Evolutionary conservation across 2,888 invertebrate genomes (phyloP), one percentile per base, ranked within the genome.

Genomic region (Adineta ricciae): DNA sequence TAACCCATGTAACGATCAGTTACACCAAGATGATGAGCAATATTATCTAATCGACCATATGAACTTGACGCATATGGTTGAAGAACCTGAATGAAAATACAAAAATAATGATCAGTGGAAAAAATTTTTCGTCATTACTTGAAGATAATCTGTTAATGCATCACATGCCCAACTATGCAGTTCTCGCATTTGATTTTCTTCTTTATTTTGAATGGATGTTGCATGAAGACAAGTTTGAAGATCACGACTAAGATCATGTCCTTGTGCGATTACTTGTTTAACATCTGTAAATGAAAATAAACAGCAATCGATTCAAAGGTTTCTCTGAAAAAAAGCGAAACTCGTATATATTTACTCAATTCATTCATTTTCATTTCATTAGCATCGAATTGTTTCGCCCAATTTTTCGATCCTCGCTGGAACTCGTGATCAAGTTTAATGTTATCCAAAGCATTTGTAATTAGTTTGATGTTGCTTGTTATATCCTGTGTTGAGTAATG

Each of bases 1-100:
- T 90, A 90, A 11, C 90, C 89, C 24, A 88, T 89, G 87, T 88
- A 90, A 36, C 90, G 87, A 87, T 90, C 90, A 1, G 90, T 90
- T 5, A 90, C 90, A 11, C 90, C 90, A 24, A 90, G 87, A 83
- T 89, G 88, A 86, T 90, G 90, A 84, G 89, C 89, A 88, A 90
- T 90, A 87, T 89, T 89, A 64, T 88, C 87, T 72, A 90, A 88
- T 83, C 90, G 87, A 84, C 89, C 88, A 50, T 89, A 88, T 24
- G 90, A 89, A 83, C 87, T 87, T 46, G 86, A 85, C 0, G 89
- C 88, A 86, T 87, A 88, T 8, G 89, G 88, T 54, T 87, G 87
- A 86, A 90, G 84, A n/a, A 86, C 87, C 86, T 88, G 87, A 88
- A 88, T 8, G 11, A 46, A 46, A 46, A 46, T 8, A 46, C 5